phyloP scores from a whole-genome alignment of 2,113 vertebrate species.

The Macrotis lagotis region DNA sequence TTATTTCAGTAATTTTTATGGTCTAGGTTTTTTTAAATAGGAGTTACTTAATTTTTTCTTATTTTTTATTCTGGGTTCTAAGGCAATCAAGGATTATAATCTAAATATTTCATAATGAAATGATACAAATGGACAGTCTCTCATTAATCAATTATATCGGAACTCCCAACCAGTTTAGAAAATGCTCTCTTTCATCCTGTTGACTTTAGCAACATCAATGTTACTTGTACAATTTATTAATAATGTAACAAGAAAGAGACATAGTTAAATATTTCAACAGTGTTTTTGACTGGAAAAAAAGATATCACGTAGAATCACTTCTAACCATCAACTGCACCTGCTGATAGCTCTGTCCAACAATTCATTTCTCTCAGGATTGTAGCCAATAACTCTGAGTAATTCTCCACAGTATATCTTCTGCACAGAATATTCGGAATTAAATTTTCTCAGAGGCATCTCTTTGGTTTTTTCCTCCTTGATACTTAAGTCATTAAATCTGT shows the following conservation, averaged over 20 bases:
- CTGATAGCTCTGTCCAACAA: not conserved
- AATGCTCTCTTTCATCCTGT: too few species aligned
- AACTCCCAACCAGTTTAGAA: too few species aligned
- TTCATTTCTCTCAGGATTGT: not conserved
- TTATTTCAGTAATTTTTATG: too few species aligned
- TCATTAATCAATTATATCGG: too few species aligned
- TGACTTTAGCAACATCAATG: too few species aligned
- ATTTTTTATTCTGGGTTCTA: too few species aligned
- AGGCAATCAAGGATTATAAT: too few species aligned
- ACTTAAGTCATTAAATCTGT: not conserved
- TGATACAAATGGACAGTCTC: too few species aligned
- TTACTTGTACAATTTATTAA: not conserved
- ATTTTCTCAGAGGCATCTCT: not conserved
- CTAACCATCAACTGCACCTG: not conserved
- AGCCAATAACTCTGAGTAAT: not conserved
- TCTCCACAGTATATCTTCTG: not conserved
- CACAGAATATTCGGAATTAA: not conserved
- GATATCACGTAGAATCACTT: too few species aligned
- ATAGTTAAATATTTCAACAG: not conserved
- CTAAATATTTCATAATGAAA: too few species aligned
- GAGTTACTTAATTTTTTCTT: too few species aligned
- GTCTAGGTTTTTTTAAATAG: too few species aligned
- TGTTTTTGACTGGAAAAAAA: not conserved
- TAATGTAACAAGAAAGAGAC: not conserved
- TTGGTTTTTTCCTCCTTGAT: not conserved